These are phyloP conservation scores for Callaeas wilsoni DNA, from an alignment of 2,113 vertebrate genomes.

Conservation along the genomic window DNA sequence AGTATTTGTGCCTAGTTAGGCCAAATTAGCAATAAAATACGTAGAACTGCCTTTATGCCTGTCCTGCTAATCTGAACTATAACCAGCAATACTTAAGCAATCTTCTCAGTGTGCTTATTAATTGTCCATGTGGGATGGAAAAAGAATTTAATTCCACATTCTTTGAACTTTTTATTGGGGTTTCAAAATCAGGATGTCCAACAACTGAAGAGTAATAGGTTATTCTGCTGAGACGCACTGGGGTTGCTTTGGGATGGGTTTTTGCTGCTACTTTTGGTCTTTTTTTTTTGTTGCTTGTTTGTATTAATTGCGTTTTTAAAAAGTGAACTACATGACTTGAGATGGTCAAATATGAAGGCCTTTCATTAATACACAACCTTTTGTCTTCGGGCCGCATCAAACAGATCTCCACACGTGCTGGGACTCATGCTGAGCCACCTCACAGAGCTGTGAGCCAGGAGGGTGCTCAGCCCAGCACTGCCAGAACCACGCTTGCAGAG, in stretches of 20 bases:
- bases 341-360: neutral
- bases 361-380: neutral
- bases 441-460: neutral
- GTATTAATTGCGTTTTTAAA: neutral
- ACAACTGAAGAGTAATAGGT: neutral
- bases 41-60: neutral
- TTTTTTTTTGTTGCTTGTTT: neutral
- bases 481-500: neutral
- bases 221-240: neutral
- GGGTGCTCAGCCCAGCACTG: neutral
- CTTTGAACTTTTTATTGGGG: constrained; percentile 6
- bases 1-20: neutral
- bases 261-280: neutral
- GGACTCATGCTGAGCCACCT: neutral
- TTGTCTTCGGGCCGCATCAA: neutral
- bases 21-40: neutral
- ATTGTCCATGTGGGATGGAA: neutral
- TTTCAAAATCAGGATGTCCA: constrained; percentile 17
- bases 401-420: neutral
- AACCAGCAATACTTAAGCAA: neutral
- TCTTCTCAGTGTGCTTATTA: neutral
- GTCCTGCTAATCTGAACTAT: constrained; percentile 5
- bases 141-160: constrained; percentile 33
- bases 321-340: neutral
- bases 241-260: neutral